Evolutionary conservation across 2,888 invertebrate species (phyloP), one percentile per base, ranked within the genome.

Genomic region (Flabesymbios commensalis): DNA sequence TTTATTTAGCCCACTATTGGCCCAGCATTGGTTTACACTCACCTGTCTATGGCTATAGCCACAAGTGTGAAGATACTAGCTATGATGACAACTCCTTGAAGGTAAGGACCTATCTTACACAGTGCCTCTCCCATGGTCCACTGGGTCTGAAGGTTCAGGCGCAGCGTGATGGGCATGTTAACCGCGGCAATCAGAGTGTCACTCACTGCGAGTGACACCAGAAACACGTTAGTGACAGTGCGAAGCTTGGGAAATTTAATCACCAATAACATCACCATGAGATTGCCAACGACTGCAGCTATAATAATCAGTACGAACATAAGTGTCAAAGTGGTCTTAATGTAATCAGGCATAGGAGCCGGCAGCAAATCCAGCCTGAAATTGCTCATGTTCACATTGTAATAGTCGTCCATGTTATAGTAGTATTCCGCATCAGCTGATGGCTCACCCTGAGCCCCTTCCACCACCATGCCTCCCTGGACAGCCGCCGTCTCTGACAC

Each of bases 41-140:
- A 75, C 76, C 76, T 74, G 69, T 77, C 75, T 19, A 75, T 59
- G n/a, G 75, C 75, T 39, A 76, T 56, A 3, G 65, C 70, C 3
- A 73, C 70, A 4, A 76, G 59, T 1, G 76, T 76, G 1, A 75
- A 64, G 22, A 76, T 73, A 48, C 72, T 75, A 26, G 71, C 66
- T 19, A 73, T 71, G 42, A 77, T 69, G 33, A 73, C 72, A 1
- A 75, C 71, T 10, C 72, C 76, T 51, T 76, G 74, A 2, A 75
- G 61, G 53, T 74, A 77, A 1, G 22, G 52, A 32, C 32, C 70
- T 58, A 77, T 71, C 60, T 74, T 75, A 64, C 76, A 77, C 45
- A 74, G 59, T 10, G 62, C 60, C 31, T 69, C 65, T 7, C 76
- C 75, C 29, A 71, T 64, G 29, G 68, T 62, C 76, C 76, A 75